Evolutionary conservation across 1,140 invertebrate species (phyloP), one percentile per base, ranked within the genome.

Genomic region (Drosophila burlai): DNA sequence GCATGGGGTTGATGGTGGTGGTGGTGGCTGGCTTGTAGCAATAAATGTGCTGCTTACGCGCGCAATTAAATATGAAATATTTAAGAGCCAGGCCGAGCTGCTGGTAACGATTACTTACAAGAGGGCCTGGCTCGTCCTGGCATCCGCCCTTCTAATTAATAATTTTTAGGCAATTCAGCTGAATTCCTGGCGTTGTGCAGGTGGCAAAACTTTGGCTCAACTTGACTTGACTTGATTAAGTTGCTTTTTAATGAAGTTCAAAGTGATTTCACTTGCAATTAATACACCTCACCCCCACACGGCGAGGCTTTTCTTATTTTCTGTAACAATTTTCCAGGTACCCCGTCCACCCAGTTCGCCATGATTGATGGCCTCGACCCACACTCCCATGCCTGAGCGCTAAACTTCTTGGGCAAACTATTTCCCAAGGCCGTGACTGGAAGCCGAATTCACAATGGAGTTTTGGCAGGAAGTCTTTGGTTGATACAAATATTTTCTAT

Each of bases 51-150:
- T 73, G 81, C 85, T 84, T 90, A 89, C 81, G 85, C 85, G 85
- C 79, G 75, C 85, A 89, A 89, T 89, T 89, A 89, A 90, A 89
- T 89, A 90, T 89, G 81, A 89, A 89, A 89, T 89, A 90, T 89
- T 89, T 84, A 87, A 89, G 60, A 84, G 84, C 54, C 43, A 34
- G 34, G 54, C 15, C 52, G 36, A 38, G 36, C 36, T 38, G 36
- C 36, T 38, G 52, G 18, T 38, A 52, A 18, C 49, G 49, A 31
- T 52, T 52, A 52, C 52, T 55, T 36, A 16, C 13, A 13, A 38
- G 11, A 38, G 36, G 11, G 13, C 34, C 34, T 36, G 34, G 34
- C 31, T 34, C 7, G 31, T 34, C 34, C 34, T 34, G 34, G 34
- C 10, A 6, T 16, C 29, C 7, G 11, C 31, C 46, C 45, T 55